Evolutionary conservation across 2,888 invertebrate species (phyloP).

Genomic region (Resseliella maxima): DNA sequence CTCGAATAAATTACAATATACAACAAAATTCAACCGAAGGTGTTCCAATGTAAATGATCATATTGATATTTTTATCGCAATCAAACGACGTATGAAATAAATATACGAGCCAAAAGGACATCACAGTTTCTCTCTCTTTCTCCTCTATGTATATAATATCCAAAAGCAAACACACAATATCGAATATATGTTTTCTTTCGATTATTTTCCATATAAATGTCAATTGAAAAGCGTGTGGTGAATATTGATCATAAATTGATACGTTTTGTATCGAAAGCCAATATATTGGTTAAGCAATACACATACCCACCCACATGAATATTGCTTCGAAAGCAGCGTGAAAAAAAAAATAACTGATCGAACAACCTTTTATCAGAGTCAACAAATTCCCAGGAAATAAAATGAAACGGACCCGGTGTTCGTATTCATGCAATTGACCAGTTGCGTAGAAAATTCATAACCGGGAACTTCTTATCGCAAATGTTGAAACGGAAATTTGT

Average conservation of each 20-base stretch:
- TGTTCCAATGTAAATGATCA: conserved; percentile 13
- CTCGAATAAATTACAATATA: not conserved
- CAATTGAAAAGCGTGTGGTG: conserved; percentile 32
- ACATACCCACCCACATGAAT: conserved; percentile 29
- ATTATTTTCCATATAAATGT: not conserved
- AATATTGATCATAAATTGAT: conserved; percentile 40
- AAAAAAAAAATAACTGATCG: not conserved
- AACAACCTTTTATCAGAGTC: not conserved
- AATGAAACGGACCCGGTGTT: conserved; percentile 27
- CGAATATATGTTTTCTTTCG: conserved; percentile 14
- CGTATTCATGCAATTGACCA: not conserved
- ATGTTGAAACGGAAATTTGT: not conserved
- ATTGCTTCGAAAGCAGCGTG: conserved; percentile 28
- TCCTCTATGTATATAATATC: not conserved
- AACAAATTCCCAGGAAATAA: conserved; percentile 21
- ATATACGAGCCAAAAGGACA: not conserved
- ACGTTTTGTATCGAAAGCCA: not conserved
- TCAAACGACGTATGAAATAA: not conserved
- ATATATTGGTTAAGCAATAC: too few species aligned
- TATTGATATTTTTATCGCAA: not conserved
- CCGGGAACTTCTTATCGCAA: conserved; percentile 23
- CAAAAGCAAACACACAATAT: conserved; percentile 4
- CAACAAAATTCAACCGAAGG: conserved; percentile 9
- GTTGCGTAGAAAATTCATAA: not conserved
- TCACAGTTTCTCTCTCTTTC: too few species aligned